Conservation (phyloP, 2,113 vertebrate genomes). For the Astur gentilis region DNA sequence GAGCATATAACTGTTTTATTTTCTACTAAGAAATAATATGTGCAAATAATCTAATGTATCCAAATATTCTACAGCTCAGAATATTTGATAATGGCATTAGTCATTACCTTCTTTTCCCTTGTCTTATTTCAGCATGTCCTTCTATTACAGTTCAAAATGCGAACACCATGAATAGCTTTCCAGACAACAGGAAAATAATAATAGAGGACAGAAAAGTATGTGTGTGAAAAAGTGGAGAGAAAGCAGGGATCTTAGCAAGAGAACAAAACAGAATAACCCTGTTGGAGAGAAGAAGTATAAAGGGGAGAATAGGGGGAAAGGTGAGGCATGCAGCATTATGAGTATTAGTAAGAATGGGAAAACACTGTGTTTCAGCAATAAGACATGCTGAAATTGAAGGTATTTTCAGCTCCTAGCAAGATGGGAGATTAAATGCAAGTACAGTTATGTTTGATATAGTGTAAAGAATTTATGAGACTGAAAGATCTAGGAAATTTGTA, state of each 20-base stretch:
- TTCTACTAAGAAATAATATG: background rate
- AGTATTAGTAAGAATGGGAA: conserved; percentile 25
- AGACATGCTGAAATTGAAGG: background rate
- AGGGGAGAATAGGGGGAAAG: background rate
- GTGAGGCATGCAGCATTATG: background rate
- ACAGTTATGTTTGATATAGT: background rate
- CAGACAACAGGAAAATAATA: background rate
- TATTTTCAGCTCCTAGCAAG: background rate
- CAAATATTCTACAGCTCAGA: conserved; percentile 2
- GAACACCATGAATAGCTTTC: background rate
- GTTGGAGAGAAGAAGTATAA: background rate
- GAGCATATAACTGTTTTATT: background rate
- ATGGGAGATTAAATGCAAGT: background rate
- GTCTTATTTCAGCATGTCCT: background rate
- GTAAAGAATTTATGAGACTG: background rate
- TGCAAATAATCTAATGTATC: background rate
- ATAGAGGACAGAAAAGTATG: background rate
- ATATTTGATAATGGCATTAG: background rate
- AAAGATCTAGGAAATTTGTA: background rate
- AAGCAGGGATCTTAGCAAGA: background rate
- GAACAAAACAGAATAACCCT: background rate
- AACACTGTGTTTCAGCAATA: background rate
- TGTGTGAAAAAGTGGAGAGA: background rate
- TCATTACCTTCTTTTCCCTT: background rate
- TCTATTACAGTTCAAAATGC: background rate